Conservation (phyloP, 1,140 invertebrate species). For the Tetramorium parvispinum region DNA sequence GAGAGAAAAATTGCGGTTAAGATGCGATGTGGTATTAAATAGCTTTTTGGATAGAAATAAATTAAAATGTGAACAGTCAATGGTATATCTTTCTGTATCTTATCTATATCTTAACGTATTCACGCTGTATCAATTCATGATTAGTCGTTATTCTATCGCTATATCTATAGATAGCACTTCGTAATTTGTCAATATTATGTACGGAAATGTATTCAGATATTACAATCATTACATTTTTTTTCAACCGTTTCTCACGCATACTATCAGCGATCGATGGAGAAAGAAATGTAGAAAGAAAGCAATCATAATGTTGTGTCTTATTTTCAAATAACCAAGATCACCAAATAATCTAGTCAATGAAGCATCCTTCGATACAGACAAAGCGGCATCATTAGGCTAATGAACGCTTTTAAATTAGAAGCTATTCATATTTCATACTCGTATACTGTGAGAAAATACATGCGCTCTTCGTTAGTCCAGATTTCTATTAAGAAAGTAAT, state of each 20-base stretch:
- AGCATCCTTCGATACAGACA: not conserved
- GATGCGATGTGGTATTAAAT: not conserved
- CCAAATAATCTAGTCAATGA: not conserved
- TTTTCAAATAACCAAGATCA: not conserved
- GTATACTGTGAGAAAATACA: constrained; percentile 1
- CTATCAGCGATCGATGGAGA: not conserved
- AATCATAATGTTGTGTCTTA: not conserved
- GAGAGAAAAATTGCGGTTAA: not conserved
- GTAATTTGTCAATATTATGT: not conserved
- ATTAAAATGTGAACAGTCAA: not conserved
- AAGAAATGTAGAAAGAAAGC: not conserved
- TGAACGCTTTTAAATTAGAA: constrained; percentile 29
- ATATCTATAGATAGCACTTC: not conserved
- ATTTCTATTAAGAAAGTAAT: constrained; percentile 47
- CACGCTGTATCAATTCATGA: not conserved
- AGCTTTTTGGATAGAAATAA: not conserved
- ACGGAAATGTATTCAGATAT: not conserved
- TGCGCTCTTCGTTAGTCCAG: constrained; percentile 14
- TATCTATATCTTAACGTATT: not conserved
- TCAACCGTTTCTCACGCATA: not conserved
- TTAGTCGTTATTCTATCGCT: not conserved
- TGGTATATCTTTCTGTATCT: too few relatives aligned
- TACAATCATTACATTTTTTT: not conserved
- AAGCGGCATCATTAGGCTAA: constrained; percentile 20
- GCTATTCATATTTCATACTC: not conserved